Conservation (phyloP, 2,113 vertebrate species). For the Felis catus region F.catus_Fca126_mat1.0 CM031417.1:41732001-41732500, state of each 20-base stretch:
- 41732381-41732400: background rate
- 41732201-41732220: conserved; percentile 2
- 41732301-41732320: background rate
- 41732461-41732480: background rate
- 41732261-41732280: conserved; percentile 37
- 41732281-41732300: background rate
- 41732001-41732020: background rate
- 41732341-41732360: background rate
- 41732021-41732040: background rate
- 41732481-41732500: conserved; percentile 26
- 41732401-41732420: background rate
- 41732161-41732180: background rate
- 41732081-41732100: background rate
- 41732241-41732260: conserved; percentile 30
- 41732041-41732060: background rate
- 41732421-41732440: background rate
- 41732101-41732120: background rate
- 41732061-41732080: background rate
- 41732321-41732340: background rate
- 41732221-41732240: conserved; percentile 14
- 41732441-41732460: background rate
- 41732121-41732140: background rate
- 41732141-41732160: background rate
- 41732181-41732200: background rate
- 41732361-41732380: conserved; percentile 14